Conservation (phyloP, 2,888 invertebrate species). For the Hypselothyrea guttata region DNA sequence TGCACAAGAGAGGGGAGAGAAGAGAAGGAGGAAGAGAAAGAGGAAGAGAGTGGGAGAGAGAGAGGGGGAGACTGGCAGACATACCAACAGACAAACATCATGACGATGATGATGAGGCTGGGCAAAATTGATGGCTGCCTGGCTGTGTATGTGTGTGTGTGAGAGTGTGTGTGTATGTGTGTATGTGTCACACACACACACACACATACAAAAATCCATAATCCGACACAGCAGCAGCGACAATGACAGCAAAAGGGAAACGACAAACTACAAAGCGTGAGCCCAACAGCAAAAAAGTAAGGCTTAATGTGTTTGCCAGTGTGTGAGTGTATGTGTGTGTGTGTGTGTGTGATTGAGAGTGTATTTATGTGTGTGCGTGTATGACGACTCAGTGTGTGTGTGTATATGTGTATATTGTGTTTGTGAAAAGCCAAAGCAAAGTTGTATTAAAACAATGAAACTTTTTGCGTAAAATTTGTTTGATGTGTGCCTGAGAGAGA, state of each 20-base stretch:
- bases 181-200: conserved; percentile 42
- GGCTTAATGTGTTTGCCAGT: conserved; percentile 6
- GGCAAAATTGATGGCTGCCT: conserved; percentile 67
- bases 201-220: conserved; percentile 75
- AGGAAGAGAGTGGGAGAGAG: conserved; percentile 8
- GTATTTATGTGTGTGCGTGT: conserved; percentile 8
- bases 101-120: conserved; percentile 44
- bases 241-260: conserved; percentile 59
- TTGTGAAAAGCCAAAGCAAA: conserved; percentile 49
- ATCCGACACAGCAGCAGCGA: conserved; percentile 54
- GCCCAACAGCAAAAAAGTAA: conserved; percentile 20
- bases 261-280: conserved; percentile 66
- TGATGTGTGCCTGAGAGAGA: conserved; percentile 32
- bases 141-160: conserved; percentile 7
- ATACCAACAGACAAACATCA: conserved; percentile 72
- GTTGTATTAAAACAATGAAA: conserved; percentile 66
- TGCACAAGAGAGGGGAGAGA: conserved; percentile 5
- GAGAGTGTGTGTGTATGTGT: conserved; percentile 1
- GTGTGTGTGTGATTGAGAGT: conserved; percentile 5
- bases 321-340: conserved; percentile 12
- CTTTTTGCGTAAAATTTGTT: conserved; percentile 62
- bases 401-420: neutral
- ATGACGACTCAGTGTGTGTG: conserved; percentile 16
- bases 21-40: neutral
- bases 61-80: conserved; percentile 49